Conservation (phyloP, 2,888 invertebrate genomes). For the Agonum fuliginosum region DNA sequence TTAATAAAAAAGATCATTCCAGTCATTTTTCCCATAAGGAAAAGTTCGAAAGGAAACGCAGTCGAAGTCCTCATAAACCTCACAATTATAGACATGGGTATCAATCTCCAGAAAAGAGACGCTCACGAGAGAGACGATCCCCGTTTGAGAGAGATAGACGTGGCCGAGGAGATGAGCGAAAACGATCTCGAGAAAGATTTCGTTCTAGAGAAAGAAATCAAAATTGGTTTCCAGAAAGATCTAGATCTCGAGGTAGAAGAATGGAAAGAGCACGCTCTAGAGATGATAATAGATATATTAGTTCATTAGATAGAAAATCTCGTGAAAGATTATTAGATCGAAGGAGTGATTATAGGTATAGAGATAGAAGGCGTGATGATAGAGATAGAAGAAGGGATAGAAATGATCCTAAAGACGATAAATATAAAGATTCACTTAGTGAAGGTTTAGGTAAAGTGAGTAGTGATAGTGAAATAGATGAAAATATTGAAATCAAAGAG, state of each 20-base stretch:
- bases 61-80: constrained; percentile 61
- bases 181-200: constrained; percentile 70
- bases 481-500: constrained; percentile 85
- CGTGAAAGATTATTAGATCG: constrained; percentile 68
- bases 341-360: constrained; percentile 67
- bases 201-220: constrained; percentile 69
- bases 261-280: constrained; percentile 60
- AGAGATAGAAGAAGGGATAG: constrained; percentile 63
- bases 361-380: constrained; percentile 68
- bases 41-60: constrained; percentile 64
- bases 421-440: constrained; percentile 83
- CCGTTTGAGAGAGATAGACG: constrained; percentile 69
- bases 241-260: constrained; percentile 36
- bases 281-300: constrained; percentile 64
- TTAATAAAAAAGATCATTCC: constrained; percentile 67
- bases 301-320: constrained; percentile 67
- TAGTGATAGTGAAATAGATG: constrained; percentile 82
- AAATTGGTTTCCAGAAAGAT: constrained; percentile 52
- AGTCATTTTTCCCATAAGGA: constrained; percentile 5
- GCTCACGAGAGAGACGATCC: constrained; percentile 65
- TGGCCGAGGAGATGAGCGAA: constrained; percentile 70
- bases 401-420: constrained; percentile 70
- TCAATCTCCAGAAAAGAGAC: constrained; percentile 67
- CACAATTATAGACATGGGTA: constrained; percentile 60
- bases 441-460: constrained; percentile 86